Base-by-base conservation (phyloP, 1,140 invertebrate species). In the Scaptomyza pallida region DNA sequence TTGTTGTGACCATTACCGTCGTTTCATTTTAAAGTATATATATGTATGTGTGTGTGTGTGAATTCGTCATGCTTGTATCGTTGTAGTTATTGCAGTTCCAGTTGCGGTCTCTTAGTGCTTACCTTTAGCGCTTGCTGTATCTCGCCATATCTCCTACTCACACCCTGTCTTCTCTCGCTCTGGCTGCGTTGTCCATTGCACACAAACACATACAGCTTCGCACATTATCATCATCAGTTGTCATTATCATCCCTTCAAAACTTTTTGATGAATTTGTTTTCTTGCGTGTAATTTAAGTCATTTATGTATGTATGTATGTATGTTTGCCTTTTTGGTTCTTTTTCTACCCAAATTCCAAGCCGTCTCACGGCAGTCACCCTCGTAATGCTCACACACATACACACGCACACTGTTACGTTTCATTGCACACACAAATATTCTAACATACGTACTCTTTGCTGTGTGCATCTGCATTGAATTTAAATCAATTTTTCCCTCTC, bases 211-310 rank as follows among this genome's bases (percentile, higher is more conserved):
- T 5, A 23, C 21, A 23, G 67, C 60, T 50, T 62, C 59, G 43
- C 17, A n/a, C n/a, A 23, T 63, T 48, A 56, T 70, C 60, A 63
- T 21, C 37, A n/a, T 15, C 23, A 13, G 12, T 56, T 40, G 21
- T 44, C 54, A 16, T 56, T 63, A 59, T 75, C 80, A 83, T 79
- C 80, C 80, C 80, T 76, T 85, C 52, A 43, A 51, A 75, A 30
- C 9, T 83, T 85, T 56, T 70, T 83, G 75, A 85, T 85, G 80
- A 86, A 86, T 80, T 76, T 72, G 76, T 76, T 85, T 86, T 86
- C 72, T 76, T 85, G 60, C n/a, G n/a, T 86, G 80, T 76, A 76
- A 85, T 85, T 85, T 80, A 80, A 86, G 80, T 85, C 81, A 83
- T 83, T 83, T 86, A n/a, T n/a, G n/a, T n/a, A n/a, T n/a, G n/a